Conservation (phyloP, 2,113 vertebrate genomes). For the Crotalus helleri region DNA sequence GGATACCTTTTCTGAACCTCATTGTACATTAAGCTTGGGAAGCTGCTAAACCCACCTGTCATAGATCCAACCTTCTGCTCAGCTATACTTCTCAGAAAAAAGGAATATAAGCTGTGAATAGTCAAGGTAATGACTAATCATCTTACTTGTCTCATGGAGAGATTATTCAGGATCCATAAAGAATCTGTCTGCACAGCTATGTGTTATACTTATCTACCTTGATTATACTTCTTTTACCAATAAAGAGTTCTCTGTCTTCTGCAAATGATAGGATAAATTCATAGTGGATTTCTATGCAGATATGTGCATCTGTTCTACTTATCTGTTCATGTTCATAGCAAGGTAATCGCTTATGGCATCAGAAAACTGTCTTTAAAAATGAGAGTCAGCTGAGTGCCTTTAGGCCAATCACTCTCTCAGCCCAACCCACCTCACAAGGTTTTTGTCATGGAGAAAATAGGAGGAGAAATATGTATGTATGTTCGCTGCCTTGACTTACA, state of each 20-base stretch:
- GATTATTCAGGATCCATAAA: background rate
- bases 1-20: background rate
- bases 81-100: background rate
- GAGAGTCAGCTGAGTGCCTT: background rate
- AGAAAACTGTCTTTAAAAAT: background rate
- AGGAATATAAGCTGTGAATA: background rate
- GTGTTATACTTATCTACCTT: background rate
- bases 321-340: background rate
- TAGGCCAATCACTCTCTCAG: background rate
- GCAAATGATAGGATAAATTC: background rate
- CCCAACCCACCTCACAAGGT: background rate
- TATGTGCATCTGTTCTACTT: background rate
- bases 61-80: background rate
- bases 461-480: background rate
- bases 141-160: background rate
- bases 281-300: background rate
- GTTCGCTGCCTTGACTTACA: background rate
- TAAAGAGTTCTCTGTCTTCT: background rate
- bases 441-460: background rate
- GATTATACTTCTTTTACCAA: background rate
- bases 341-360: background rate
- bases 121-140: background rate
- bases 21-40: background rate
- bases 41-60: background rate
- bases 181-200: background rate